A percentile compares a stretch with the other conserved stretches of the same genome.
These are phyloP conservation scores for Hozukius guyotensis DNA, from an alignment of 2,797 vertebrate genomes.

Conservation along the genomic window DNA sequence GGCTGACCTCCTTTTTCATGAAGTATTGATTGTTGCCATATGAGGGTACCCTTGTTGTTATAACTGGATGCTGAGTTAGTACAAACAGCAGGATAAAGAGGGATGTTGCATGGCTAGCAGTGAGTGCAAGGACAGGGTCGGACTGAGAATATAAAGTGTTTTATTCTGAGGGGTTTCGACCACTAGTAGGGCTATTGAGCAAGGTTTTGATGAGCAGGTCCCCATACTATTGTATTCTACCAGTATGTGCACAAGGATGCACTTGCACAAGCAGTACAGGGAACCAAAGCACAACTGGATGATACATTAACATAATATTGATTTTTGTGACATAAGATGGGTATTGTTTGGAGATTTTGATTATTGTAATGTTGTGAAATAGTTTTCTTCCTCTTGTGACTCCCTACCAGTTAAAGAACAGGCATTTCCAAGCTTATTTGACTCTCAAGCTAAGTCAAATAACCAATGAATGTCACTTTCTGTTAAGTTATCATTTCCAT, in stretches of 20 bases:
- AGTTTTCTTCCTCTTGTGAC: background rate
- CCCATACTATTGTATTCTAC: background rate
- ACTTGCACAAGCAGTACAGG: background rate
- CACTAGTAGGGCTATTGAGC: background rate
- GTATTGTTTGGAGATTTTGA: background rate
- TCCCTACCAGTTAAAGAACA: background rate
- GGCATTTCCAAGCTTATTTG: background rate
- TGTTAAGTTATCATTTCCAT: background rate
- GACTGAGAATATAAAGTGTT: background rate
- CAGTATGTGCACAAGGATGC: background rate
- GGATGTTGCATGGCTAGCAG: background rate
- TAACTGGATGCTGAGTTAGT: constrained; percentile 10
- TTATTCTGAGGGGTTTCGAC: constrained; percentile 2
- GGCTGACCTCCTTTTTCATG: constrained; percentile 15
- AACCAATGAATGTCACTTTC: background rate
- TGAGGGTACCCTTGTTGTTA: constrained; percentile 9
- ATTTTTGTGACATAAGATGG: background rate
- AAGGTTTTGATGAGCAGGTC: background rate
- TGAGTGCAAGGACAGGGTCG: background rate
- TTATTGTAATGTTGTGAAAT: background rate
- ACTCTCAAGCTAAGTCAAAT: background rate
- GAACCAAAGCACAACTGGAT: background rate
- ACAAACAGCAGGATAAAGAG: background rate
- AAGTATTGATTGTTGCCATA: constrained; percentile 34
- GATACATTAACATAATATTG: background rate